phyloP scores from a whole-genome alignment of 2,888 invertebrate species.

The Cephus pulcher region DNA sequence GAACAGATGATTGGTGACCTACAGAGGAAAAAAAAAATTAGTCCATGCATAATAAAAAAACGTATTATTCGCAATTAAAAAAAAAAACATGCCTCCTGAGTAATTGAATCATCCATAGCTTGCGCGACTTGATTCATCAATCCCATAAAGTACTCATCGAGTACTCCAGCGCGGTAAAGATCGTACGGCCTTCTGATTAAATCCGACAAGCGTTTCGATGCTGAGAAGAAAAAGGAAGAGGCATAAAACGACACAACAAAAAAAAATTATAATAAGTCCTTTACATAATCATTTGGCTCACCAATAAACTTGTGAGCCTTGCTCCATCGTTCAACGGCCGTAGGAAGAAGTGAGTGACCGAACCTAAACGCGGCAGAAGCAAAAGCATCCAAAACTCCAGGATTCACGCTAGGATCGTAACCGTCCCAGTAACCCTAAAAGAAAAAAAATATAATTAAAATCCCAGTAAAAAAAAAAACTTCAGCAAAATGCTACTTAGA shows the following conservation, averaged over 20 bases:
- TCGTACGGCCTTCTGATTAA: constrained; percentile 90
- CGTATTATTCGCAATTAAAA: background rate
- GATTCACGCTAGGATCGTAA: constrained; percentile 86
- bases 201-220: constrained; percentile 89
- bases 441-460: constrained; percentile 16
- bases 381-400: constrained; percentile 89
- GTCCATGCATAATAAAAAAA: constrained; percentile 8
- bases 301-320: constrained; percentile 95
- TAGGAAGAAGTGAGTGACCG: constrained; percentile 90
- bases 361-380: constrained; percentile 94
- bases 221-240: constrained; percentile 67
- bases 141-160: constrained; percentile 94
- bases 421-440: constrained; percentile 84
- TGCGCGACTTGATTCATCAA: constrained; percentile 94
- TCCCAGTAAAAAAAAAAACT: too few species aligned
- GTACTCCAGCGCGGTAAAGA: constrained; percentile 88
- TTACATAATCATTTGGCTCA: constrained; percentile 58
- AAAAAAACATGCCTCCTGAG: constrained; percentile 69
- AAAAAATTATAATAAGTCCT: background rate
- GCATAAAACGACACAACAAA: background rate
- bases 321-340: constrained; percentile 93
- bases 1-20: constrained; percentile 93
- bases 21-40: constrained; percentile 66
- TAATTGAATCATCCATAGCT: constrained; percentile 95
- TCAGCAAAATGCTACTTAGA: too few species aligned